Base-by-base conservation (phyloP, 2,113 vertebrate species). In the Diadophis punctatus region DNA sequence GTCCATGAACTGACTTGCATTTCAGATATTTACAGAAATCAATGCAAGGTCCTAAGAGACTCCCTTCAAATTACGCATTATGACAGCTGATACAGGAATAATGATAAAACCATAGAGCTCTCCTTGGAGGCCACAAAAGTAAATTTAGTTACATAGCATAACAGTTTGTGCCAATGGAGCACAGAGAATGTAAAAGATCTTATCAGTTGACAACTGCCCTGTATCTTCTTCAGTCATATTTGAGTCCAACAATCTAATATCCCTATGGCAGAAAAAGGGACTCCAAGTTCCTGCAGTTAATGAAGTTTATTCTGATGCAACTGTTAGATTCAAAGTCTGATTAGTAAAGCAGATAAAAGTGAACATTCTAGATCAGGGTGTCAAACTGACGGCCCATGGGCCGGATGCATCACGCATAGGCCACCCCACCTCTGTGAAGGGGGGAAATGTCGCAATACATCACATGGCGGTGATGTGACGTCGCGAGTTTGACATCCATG, bases 141-240 rank as follows among this genome's bases (percentile, higher is more conserved):
- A 92, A 74, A 92, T 92, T 92, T 92, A 92, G 91, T 88, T 53
- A 92, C 91, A 34, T 14, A 74, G 56, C 68, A 51, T 68, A 88
- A 88, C 86, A 53, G 91, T 92, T 92, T 86, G 22, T 92, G n/a
- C 49, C 86, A 87, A 52, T 86, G 87, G 56, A 87, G 48, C 30
- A 68, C 9, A 8, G 56, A 74, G 86, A 49, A 88, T 87, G 56
- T 92, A 88, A 92, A 87, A 92, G 58, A 92, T 92, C 63, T 20
- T 43, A 9, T 58, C 56, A 27, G n/a, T 63, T 88, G 58, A 60
- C 49, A 25, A 52, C 1, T 43, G 48, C 63, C 58, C 58, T 46
- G 49, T 63, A 91, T 43, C 12, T 52, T 18, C 46, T 63, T 86
- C 48, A 39, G 20, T 34, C 55, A 51, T 87, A 16, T 6, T 12